Evolutionary conservation across 2,888 invertebrate genomes (phyloP).

Genomic region (Parnassius orleans): DNA sequence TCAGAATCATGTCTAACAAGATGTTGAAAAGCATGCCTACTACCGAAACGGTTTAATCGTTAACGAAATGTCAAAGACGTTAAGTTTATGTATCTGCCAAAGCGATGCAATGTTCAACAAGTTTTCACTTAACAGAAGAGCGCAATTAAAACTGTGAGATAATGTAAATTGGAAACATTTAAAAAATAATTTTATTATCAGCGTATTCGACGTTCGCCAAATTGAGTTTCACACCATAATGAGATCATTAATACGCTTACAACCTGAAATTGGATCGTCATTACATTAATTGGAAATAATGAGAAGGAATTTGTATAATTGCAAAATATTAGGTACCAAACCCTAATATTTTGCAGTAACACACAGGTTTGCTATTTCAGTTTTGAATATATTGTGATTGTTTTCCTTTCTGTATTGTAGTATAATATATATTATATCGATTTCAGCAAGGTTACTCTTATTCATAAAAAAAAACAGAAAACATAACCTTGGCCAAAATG

Average conservation of each 20-base stretch:
- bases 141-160: conserved; percentile 39
- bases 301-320: too few relatives aligned
- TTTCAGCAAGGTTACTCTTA: too few relatives aligned
- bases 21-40: conserved; percentile 10
- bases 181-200: conserved; percentile 32
- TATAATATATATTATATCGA: too few relatives aligned
- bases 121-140: conserved; percentile 21
- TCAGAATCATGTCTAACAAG: conserved; percentile 14
- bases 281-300: background rate
- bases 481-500: too few relatives aligned
- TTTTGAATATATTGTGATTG: too few relatives aligned
- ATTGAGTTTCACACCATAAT: conserved; percentile 31
- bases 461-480: too few relatives aligned
- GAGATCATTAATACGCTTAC: conserved; percentile 24
- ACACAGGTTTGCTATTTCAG: too few relatives aligned
- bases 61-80: conserved; percentile 14
- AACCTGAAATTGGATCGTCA: conserved; percentile 16
- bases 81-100: conserved; percentile 16
- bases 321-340: too few relatives aligned
- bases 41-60: conserved; percentile 19
- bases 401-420: too few relatives aligned
- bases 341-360: too few relatives aligned
- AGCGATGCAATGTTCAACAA: conserved; percentile 8
- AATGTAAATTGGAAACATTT: conserved; percentile 38
- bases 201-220: conserved; percentile 21